Evolutionary conservation across 2,888 invertebrate genomes (phyloP), one percentile per base, ranked within the genome.

Genomic region (Leptinotarsa tumamoca): DNA sequence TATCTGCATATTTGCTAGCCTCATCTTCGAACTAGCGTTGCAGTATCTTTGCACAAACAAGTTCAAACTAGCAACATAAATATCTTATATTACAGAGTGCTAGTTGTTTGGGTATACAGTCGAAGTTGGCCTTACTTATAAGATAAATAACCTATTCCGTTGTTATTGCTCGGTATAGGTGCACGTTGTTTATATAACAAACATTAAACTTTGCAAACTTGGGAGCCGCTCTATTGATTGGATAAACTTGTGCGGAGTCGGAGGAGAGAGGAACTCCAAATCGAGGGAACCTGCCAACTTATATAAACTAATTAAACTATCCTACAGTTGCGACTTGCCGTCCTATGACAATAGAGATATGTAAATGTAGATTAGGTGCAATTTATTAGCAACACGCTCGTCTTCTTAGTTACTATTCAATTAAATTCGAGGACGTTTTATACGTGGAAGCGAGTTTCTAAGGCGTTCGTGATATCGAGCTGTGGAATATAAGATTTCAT

Each of bases 271-370:
- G 79, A 79, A 56, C 63, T 67, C 52, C 66, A 71, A 84, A 84
- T 85, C 83, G 84, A 84, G 84, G 86, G 85, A 86, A 87, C 85
- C 86, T 85, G 85, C 85, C 84, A 87, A 88, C 87, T 88, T 88
- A 87, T 63, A 63, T 86, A 85, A 88, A 88, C 88, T 88, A 88
- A 88, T 88, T 88, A 87, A 88, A 88, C 88, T 88, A 87, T 87
- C 86, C 86, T 84, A 84, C 83, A 85, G 84, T 86, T 58, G 56
- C 58, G 63, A 63, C 63, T 63, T 86, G 85, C 86, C 86, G 85
- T 86, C 87, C 86, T 86, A 86, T 84, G 87, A 88, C 87, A 88
- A 87, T 88, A 87, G 86, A 87, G 87, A 88, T 88, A 88, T 88
- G 88, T 87, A 88, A 87, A 87, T 88, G 86, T 84, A 86, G 85